Evolutionary conservation across 1,140 invertebrate genomes (phyloP).

Genomic region (Sarcophaga bullata): DNA sequence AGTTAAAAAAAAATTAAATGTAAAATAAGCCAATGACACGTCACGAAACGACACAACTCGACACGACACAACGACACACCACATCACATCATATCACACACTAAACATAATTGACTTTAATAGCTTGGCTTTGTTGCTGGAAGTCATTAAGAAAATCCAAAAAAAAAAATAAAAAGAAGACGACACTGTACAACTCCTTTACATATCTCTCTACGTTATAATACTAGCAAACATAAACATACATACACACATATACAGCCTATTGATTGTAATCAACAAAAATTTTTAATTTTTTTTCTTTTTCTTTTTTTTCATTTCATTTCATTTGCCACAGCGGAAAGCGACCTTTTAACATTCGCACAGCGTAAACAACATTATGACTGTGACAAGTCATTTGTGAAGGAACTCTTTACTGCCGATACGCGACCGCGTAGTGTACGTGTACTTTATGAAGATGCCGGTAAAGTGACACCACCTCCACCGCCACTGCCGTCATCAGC

Average conservation of each 20-base stretch:
- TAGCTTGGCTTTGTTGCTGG: neutral
- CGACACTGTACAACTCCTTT: too few relatives aligned
- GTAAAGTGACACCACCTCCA: slow-evolving; percentile 66
- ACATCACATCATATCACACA: neutral
- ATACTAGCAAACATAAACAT: too few relatives aligned
- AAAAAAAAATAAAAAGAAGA: neutral
- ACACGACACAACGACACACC: neutral
- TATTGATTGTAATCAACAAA: slow-evolving; percentile 22
- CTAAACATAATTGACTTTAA: slow-evolving; percentile 12
- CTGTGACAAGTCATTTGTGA: slow-evolving; percentile 71
- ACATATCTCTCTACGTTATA: too few relatives aligned
- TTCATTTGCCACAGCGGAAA: slow-evolving; percentile 79
- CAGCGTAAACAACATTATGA: slow-evolving; percentile 78
- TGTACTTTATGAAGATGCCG: slow-evolving; percentile 79
- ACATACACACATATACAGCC: neutral
- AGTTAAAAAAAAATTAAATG: too few relatives aligned
- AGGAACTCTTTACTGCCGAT: slow-evolving; percentile 75
- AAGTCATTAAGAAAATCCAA: neutral
- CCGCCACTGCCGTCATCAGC: slow-evolving; percentile 42
- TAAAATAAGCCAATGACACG: too few relatives aligned
- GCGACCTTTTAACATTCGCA: slow-evolving; percentile 85
- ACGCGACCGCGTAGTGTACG: slow-evolving; percentile 71
- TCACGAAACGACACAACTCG: too few relatives aligned
- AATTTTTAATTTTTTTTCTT: slow-evolving; percentile 11
- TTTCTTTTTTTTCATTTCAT: slow-evolving; percentile 51